Evolutionary conservation across 2,797 vertebrate species (phyloP).

Genomic region (Novumbra hubbsi): DNA sequence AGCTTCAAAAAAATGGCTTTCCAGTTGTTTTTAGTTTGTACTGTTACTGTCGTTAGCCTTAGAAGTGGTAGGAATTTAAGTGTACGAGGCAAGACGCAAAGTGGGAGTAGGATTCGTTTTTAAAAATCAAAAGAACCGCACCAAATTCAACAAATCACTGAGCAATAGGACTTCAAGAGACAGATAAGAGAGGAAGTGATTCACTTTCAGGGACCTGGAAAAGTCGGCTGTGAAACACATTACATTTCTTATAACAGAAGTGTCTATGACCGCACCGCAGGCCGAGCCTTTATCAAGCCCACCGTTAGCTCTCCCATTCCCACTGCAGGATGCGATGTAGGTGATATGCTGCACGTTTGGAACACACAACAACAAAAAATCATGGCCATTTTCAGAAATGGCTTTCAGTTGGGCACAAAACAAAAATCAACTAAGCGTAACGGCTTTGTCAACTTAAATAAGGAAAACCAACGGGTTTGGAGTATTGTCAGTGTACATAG

Average conservation of each 20-base stretch:
- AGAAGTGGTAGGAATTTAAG: not conserved
- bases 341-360: not conserved
- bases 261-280: not conserved
- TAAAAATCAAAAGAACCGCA: not conserved
- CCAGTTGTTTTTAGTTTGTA: conserved; percentile 4
- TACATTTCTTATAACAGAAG: conserved; percentile 15
- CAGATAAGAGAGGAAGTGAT: conserved; percentile 50
- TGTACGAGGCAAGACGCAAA: not conserved
- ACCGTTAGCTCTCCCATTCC: not conserved
- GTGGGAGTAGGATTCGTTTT: not conserved
- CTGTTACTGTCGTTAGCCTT: not conserved
- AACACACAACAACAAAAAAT: not conserved
- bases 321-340: not conserved
- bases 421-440: not conserved
- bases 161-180: conserved; percentile 52
- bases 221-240: conserved; percentile 34
- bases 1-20: too few species aligned
- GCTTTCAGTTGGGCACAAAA: not conserved
- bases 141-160: conserved; percentile 9
- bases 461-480: not conserved
- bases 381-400: not conserved
- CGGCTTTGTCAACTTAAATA: not conserved
- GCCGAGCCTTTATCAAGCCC: not conserved
- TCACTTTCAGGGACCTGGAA: conserved; percentile 39
- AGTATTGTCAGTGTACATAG: not conserved